phyloP scores from a whole-genome alignment of 2,113 vertebrate genomes.

The Myiozetetes cayanensis region DNA sequence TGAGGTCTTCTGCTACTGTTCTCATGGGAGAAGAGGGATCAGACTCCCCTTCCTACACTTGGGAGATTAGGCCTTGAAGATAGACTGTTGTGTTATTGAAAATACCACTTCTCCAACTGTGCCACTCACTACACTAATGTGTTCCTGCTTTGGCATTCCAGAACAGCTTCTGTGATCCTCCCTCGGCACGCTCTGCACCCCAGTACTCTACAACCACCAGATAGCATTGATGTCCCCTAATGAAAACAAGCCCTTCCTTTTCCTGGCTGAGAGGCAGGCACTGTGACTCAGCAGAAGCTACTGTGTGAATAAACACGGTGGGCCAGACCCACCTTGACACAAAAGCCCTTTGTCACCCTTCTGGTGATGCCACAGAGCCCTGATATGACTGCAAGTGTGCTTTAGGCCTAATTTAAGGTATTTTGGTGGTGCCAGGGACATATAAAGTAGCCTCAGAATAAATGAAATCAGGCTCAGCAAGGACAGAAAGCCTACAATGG shows the following conservation, averaged over 20 bases:
- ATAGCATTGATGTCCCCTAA: not conserved
- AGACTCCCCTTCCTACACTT: not conserved
- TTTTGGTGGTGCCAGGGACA: not conserved
- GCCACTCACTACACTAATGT: not conserved
- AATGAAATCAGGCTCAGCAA: not conserved
- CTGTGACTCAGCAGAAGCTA: not conserved
- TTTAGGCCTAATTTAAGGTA: not conserved
- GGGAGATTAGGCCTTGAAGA: not conserved
- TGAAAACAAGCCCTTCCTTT: not conserved
- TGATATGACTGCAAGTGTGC: not conserved
- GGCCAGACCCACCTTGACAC: not conserved
- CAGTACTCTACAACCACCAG: not conserved
- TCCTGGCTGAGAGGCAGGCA: not conserved
- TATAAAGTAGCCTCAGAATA: not conserved
- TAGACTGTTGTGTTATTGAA: not conserved
- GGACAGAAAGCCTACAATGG: not conserved
- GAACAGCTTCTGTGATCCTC: not conserved
- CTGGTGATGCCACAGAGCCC: not conserved
- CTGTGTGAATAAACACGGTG: not conserved
- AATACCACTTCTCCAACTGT: not conserved
- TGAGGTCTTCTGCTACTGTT: not conserved
- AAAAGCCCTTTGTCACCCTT: not conserved
- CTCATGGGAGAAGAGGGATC: not conserved
- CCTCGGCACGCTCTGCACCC: rapidly evolving
- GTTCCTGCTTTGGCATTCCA: not conserved